A percentile compares a stretch with the other conserved stretches of the same genome.
Conservation (phyloP, 2,888 invertebrate species). For the Phalera bucephala region DNA sequence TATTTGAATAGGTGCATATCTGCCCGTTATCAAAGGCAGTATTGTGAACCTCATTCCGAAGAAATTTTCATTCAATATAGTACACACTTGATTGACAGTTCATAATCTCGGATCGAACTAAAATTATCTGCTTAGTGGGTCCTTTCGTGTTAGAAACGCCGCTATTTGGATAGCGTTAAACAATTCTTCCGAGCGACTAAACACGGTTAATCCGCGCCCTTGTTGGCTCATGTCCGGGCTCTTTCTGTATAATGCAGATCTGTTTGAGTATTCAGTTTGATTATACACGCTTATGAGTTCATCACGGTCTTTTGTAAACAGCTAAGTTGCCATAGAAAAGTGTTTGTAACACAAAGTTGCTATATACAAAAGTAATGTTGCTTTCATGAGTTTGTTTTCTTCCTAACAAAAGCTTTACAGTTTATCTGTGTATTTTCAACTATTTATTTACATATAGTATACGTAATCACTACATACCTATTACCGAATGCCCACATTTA, state of each 20-base stretch:
- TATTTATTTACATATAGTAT: too few relatives aligned
- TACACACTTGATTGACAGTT: constrained; percentile 71
- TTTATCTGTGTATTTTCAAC: too few relatives aligned
- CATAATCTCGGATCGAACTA: constrained; percentile 59
- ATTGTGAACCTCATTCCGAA: constrained; percentile 42
- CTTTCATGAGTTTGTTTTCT: too few relatives aligned
- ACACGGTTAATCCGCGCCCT: constrained; percentile 62
- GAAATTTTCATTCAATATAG: constrained; percentile 49
- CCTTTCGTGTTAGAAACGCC: constrained; percentile 63
- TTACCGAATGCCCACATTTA: too few relatives aligned
- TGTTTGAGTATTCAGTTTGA: constrained; percentile 73
- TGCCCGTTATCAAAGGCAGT: constrained; percentile 36
- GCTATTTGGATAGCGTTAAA: constrained; percentile 81
- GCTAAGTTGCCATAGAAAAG: constrained; percentile 15
- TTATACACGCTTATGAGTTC: constrained; percentile 68
- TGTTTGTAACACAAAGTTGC: constrained; percentile 3
- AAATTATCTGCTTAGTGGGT: constrained; percentile 80
- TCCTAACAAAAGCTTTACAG: too few relatives aligned
- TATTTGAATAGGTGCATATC: constrained; percentile 30
- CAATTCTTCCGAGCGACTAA: constrained; percentile 78
- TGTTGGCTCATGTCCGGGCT: constrained; percentile 58
- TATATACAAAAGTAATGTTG: too few relatives aligned
- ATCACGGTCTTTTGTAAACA: constrained; percentile 46
- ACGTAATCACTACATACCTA: too few relatives aligned
- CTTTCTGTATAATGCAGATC: constrained; percentile 49